Conservation (phyloP, 2,797 vertebrate species). For the Acanthiza pusilla region DNA sequence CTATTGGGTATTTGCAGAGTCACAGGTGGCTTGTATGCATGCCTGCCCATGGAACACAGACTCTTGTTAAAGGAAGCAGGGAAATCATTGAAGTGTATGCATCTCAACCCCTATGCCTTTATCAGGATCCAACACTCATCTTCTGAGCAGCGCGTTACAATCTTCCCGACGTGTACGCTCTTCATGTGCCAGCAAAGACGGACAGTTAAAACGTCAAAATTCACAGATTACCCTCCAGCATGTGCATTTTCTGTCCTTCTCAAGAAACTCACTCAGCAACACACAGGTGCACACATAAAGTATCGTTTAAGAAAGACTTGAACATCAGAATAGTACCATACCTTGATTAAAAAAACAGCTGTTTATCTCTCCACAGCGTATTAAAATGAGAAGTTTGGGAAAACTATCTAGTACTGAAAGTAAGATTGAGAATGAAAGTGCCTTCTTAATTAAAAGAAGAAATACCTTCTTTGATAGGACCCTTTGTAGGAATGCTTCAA, state of each 20-base stretch:
- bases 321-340: neutral
- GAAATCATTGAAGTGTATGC: neutral
- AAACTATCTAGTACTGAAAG: slow-evolving; percentile 29
- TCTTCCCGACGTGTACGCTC: neutral
- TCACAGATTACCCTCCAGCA: neutral
- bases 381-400: slow-evolving; percentile 17
- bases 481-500: slow-evolving; percentile 57
- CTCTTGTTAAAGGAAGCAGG: neutral
- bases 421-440: slow-evolving; percentile 22
- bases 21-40: neutral
- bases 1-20: neutral
- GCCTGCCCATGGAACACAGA: neutral
- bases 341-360: neutral
- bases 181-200: neutral
- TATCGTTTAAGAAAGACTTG: neutral
- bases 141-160: neutral
- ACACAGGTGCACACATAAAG: neutral
- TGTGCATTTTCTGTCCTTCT: neutral
- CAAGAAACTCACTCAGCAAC: neutral
- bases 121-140: neutral
- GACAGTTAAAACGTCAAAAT: neutral
- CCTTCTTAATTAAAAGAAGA: slow-evolving; percentile 50
- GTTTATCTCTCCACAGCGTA: neutral
- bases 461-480: slow-evolving; percentile 59
- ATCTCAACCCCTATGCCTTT: neutral